phyloP scores from a whole-genome alignment of 2,797 vertebrate genomes.

The Tapirus indicus region DNA sequence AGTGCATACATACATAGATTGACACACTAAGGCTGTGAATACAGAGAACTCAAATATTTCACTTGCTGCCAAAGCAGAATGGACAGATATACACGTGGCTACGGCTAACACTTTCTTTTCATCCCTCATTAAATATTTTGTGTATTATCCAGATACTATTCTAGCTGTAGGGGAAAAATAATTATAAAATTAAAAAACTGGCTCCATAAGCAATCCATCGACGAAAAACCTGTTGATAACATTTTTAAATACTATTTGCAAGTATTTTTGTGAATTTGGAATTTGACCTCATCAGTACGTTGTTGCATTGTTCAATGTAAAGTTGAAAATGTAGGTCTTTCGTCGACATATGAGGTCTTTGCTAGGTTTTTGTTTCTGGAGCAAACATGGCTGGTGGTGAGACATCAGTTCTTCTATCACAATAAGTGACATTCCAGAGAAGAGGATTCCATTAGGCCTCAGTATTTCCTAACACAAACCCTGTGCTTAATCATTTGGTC shows the following conservation, averaged over 20 bases:
- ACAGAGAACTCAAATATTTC: background rate
- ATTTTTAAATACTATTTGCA: background rate
- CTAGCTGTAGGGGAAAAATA: background rate
- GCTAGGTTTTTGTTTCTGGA: background rate
- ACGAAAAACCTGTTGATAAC: background rate
- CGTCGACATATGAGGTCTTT: background rate
- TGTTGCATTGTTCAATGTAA: background rate
- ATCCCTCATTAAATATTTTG: background rate
- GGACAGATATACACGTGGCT: background rate
- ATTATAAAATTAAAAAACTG: background rate
- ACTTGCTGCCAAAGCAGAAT: background rate
- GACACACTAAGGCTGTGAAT: background rate
- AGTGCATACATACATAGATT: no score
- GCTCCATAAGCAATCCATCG: background rate
- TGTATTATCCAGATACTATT: background rate
- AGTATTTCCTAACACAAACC: background rate
- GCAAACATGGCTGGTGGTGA: background rate
- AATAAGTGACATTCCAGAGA: background rate
- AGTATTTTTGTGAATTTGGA: background rate
- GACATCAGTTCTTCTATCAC: background rate
- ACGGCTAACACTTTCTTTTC: background rate
- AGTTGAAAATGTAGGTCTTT: background rate
- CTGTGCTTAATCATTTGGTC: background rate
- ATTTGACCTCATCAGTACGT: background rate
- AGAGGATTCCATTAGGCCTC: background rate